Conservation (phyloP, 2,113 vertebrate species). For the Tylochromis polylepis region DNA sequence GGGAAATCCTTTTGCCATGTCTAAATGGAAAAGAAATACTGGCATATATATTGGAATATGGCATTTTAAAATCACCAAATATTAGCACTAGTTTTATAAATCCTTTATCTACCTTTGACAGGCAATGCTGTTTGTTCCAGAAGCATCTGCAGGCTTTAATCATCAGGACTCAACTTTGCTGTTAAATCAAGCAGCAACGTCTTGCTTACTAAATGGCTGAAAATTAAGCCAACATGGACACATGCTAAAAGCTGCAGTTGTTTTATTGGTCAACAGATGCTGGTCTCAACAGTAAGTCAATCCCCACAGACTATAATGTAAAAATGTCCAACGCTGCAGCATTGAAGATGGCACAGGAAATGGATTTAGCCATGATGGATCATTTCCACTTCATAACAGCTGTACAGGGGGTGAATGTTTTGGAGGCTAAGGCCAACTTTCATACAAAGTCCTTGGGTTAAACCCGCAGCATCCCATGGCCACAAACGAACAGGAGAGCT, state of each 20-base stretch:
- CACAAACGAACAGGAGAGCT: background rate
- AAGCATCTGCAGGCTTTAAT: background rate
- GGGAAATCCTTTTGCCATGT: background rate
- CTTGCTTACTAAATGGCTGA: background rate
- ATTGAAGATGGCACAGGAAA: background rate
- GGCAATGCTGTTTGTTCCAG: background rate
- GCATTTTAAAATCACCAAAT: background rate
- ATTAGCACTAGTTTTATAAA: background rate
- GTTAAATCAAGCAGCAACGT: background rate
- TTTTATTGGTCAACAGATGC: background rate
- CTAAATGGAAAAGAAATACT: background rate
- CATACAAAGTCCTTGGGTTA: background rate
- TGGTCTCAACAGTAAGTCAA: background rate
- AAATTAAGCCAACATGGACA: background rate
- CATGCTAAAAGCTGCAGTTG: background rate
- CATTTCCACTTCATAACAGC: background rate
- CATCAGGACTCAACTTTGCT: background rate
- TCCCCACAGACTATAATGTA: background rate
- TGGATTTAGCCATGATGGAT: background rate
- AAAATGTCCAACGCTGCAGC: background rate
- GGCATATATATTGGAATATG: background rate
- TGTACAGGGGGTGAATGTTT: background rate
- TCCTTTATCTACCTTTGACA: background rate
- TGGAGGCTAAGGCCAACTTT: background rate
- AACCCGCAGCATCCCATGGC: background rate